Evolutionary conservation across 2,888 invertebrate genomes (phyloP).

Genomic region (Papilio demoleus): DNA sequence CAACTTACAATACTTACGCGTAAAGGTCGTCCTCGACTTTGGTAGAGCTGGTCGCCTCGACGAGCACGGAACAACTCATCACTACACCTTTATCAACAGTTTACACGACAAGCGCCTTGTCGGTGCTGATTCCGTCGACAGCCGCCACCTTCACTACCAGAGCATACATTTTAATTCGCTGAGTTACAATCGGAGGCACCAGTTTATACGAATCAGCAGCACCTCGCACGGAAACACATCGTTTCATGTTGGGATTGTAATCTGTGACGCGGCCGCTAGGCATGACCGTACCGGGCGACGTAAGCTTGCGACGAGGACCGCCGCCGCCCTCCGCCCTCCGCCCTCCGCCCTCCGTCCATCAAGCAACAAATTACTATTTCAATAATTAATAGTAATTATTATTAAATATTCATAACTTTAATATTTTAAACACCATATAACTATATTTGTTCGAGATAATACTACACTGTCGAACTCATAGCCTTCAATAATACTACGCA

Average conservation of each 20-base stretch:
- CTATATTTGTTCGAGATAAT: too few relatives aligned
- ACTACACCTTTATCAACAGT: constrained; percentile 46
- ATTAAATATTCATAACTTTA: too few relatives aligned
- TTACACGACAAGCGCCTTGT: constrained; percentile 11
- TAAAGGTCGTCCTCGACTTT: constrained; percentile 67
- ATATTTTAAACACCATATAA: too few relatives aligned
- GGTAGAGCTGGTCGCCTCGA: constrained; percentile 68
- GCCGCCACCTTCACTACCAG: background rate
- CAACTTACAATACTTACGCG: constrained; percentile 60
- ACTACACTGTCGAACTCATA: too few relatives aligned
- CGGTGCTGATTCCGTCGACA: background rate
- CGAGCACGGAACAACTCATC: constrained; percentile 65
- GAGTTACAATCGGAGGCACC: background rate
- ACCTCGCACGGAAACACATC: constrained; percentile 11
- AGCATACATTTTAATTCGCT: background rate
- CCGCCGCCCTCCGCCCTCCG: background rate
- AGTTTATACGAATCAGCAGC: background rate
- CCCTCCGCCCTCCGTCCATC: too few relatives aligned
- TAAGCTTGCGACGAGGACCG: constrained; percentile 47
- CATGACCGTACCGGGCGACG: constrained; percentile 38
- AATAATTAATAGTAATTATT: too few relatives aligned
- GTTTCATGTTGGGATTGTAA: constrained; percentile 55
- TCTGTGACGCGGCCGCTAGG: constrained; percentile 51
- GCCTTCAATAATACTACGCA: too few relatives aligned
- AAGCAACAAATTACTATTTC: too few relatives aligned